A percentile compares a stretch with the other conserved stretches of the same genome.
Evolutionary conservation across 2,113 vertebrate species (phyloP).

Genomic region (Miniopterus natalensis): DNA sequence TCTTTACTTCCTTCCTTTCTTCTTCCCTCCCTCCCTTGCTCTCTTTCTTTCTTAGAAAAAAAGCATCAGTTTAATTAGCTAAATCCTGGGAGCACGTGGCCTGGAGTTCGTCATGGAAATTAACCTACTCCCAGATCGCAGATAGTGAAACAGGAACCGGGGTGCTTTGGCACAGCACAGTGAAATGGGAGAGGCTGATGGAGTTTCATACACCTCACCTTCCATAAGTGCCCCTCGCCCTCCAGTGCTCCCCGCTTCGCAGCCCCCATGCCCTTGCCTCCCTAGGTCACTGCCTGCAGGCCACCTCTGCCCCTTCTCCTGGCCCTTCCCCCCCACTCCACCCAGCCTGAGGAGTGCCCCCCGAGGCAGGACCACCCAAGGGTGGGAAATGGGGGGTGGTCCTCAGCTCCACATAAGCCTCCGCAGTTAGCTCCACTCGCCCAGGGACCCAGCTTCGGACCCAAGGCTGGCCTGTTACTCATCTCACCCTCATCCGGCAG

Average conservation of each 20-base stretch:
- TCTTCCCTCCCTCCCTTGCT: background rate
- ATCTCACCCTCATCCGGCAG: accelerated
- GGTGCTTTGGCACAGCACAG: constrained; percentile 89
- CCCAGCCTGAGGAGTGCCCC: background rate
- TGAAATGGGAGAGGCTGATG: constrained; percentile 89
- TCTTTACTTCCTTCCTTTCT: background rate
- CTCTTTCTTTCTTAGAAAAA: constrained; percentile 88
- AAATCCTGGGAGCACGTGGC: constrained; percentile 91
- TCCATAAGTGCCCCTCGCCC: constrained; percentile 83
- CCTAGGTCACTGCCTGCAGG: background rate
- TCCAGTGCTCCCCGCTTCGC: constrained; percentile 76
- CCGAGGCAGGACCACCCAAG: background rate
- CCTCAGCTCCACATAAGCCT: constrained; percentile 44
- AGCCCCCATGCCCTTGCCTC: constrained; percentile 3
- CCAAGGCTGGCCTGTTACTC: no score
- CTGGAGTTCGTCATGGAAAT: constrained; percentile 92
- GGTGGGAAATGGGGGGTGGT: background rate
- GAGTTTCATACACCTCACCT: constrained; percentile 88
- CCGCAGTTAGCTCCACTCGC: background rate
- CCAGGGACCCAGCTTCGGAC: background rate
- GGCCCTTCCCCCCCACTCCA: background rate
- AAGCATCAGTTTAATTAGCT: constrained; percentile 92
- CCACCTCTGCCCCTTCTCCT: background rate
- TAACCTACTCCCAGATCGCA: constrained; percentile 92
- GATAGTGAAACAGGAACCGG: constrained; percentile 91